Evolutionary conservation across 2,797 vertebrate genomes (phyloP), one percentile per base, ranked within the genome.

Genomic region (Sebastes vulpes): DNA sequence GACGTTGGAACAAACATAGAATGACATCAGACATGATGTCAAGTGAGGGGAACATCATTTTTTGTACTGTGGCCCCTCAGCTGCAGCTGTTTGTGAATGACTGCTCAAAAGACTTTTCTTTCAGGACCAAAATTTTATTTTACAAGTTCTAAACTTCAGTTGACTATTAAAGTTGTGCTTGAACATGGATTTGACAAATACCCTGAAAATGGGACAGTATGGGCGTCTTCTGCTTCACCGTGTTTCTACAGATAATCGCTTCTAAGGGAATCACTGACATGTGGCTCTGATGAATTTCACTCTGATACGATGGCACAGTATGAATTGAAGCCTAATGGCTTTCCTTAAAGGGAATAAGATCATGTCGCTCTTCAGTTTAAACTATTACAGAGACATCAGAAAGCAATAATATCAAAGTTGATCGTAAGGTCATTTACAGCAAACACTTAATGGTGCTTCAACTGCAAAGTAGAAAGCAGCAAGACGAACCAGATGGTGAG

Each of bases 261-360:
- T 60, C 35, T 65, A 25, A 81, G 6, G 21, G 46, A 64, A 58
- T 60, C 69, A 50, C 53, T 31, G 69, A 77, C 61, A 71, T 65
- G 23, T 35, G 54, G 29, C 58, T 35, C 60, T 83, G 74, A 86
- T 77, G 53, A 81, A 86, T 89, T 70, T 64, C 71, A 48, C 79
- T 81, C 70, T 77, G 57, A 85, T 82, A 3, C 16, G 5, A 31
- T 11, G 29, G 57, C 14, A 46, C 46, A n/a, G 10, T 68, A 31
- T 70, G 54, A 72, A 73, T 21, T 71, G 32, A 53, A 65, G 56
- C 58, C 70, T 88, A 52, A 80, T 64, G 70, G 48, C 48, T 83
- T 66, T 59, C 48, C 35, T 50, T 25, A n/a, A 48, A 59, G n/a
- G 31, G 12, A 81, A 80, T 53, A 38, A 65, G 56, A 70, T 81